Evolutionary conservation across 53 echinoderm and acorn worm species (phyloP).

Genomic region (Pentamera pediparva): DNA sequence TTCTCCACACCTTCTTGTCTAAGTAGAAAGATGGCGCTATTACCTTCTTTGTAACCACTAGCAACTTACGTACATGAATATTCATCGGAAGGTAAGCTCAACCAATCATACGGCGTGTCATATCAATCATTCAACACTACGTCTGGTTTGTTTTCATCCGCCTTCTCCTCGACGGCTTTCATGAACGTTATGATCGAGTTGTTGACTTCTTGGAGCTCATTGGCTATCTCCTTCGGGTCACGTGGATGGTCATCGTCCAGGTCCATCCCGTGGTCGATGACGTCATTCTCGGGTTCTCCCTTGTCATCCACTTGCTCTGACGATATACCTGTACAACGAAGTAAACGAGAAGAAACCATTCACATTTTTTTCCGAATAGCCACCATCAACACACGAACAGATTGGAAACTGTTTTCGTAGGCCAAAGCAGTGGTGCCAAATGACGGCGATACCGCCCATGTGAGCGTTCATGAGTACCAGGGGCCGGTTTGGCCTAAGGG

Average conservation of each 20-base stretch:
- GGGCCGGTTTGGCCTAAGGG: no score
- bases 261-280: no score
- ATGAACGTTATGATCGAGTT: conserved; percentile 58
- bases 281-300: neutral
- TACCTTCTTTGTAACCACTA: no score
- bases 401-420: neutral
- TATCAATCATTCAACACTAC: conserved; percentile 4
- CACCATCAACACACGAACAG: neutral
- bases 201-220: conserved; percentile 58
- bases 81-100: no score
- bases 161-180: conserved; percentile 65
- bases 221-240: conserved; percentile 53
- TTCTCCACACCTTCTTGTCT: no score
- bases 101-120: no score
- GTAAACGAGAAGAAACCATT: neutral
- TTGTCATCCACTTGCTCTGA: conserved; percentile 3
- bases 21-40: no score
- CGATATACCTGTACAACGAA: neutral
- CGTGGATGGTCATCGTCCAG: conserved; percentile 43
- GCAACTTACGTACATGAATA: no score
- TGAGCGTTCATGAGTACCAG: no score
- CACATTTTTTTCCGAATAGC: neutral
- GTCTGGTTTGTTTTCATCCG: conserved; percentile 25
- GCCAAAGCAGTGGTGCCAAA: no score
- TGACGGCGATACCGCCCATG: no score